Conservation (phyloP, 53 echinoderm and acorn worm species). For the Zoroaster sp. region DNA sequence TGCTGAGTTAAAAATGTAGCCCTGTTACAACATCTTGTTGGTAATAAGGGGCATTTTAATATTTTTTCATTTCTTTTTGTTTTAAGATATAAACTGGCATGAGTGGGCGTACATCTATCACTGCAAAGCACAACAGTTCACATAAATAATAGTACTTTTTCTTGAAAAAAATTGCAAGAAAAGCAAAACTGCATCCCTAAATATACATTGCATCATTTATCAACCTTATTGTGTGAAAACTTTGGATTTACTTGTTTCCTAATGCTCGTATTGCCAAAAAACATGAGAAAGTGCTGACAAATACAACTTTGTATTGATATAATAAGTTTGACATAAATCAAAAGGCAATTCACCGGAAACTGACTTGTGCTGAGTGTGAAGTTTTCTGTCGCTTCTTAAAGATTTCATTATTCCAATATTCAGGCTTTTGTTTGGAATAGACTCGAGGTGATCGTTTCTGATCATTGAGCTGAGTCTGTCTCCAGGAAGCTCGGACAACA, state of each 20-base stretch:
- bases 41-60: neutral
- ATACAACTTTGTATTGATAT: neutral
- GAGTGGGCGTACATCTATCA: too few relatives aligned
- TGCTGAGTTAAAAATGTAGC: neutral
- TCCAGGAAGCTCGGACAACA: neutral
- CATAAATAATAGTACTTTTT: too few relatives aligned
- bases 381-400: neutral
- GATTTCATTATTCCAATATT: neutral
- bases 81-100: neutral
- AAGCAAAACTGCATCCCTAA: too few relatives aligned
- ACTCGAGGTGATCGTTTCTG: neutral
- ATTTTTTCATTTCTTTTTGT: neutral
- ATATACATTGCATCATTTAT: too few relatives aligned
- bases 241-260: neutral
- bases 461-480: neutral
- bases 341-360: too few relatives aligned
- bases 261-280: neutral
- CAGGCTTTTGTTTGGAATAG: neutral
- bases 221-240: too few relatives aligned
- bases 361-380: neutral
- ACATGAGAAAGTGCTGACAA: neutral
- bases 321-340: too few relatives aligned
- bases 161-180: too few relatives aligned
- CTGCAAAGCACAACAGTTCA: too few relatives aligned
- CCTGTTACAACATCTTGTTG: neutral